Percentiles rank a stretch among this genome's conserved stretches.
These are phyloP conservation scores for Macrotrachela quadricornifera DNA, from an alignment of 1,140 invertebrate species.

Conservation along the genomic window DNA sequence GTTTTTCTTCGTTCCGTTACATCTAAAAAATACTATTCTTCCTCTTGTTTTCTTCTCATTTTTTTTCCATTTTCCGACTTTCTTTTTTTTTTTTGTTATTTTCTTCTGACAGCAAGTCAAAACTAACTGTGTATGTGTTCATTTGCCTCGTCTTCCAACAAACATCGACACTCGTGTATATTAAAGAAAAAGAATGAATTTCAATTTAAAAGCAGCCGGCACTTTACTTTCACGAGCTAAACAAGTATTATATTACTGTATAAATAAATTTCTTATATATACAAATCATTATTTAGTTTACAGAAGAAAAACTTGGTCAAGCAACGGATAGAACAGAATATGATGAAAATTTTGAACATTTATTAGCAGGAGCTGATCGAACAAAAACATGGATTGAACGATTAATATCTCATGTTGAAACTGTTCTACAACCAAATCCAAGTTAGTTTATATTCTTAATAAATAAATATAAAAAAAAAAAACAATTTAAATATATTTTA, in stretches of 20 bases:
- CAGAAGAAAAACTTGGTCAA: conserved; percentile 68
- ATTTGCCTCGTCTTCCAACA: no score
- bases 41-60: no score
- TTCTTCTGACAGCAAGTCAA: no score
- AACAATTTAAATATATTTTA: no score
- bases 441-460: not conserved
- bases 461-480: no score
- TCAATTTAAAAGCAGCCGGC: conserved; percentile 7
- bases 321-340: conserved; percentile 70
- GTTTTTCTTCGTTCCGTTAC: no score
- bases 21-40: no score
- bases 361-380: conserved; percentile 55
- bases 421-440: conserved; percentile 74
- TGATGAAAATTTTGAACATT: conserved; percentile 71
- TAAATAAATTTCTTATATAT: not conserved
- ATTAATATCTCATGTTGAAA: conserved; percentile 57
- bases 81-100: no score
- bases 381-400: conserved; percentile 71
- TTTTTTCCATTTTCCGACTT: no score
- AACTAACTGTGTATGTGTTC: no score
- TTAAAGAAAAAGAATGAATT: not conserved
- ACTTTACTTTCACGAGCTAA: conserved; percentile 7
- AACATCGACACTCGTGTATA: no score
- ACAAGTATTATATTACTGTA: not conserved
- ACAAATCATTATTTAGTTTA: conserved; percentile 40